Base-by-base conservation (phyloP, 2,797 vertebrate genomes). In the Hypotaenidia okinawae region DNA sequence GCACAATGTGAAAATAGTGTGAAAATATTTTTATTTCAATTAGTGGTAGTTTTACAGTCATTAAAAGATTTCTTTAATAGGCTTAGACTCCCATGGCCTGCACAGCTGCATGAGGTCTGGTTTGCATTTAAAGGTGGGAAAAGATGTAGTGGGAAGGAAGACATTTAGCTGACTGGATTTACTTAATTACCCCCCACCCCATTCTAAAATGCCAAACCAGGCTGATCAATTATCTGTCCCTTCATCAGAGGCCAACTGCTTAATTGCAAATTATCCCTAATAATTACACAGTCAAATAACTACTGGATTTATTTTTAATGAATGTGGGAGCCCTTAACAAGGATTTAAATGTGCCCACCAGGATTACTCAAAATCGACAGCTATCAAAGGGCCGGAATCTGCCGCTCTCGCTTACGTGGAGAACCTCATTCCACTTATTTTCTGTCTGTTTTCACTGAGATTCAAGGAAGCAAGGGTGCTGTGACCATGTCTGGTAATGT, bases 11-110 rank as follows among this genome's bases (percentile, higher is more conserved):
- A 96, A 97, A 98, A 96, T 70, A 95, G 74, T 95, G 96, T 93
- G 93, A 97, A 97, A 97, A 97, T 97, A 97, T 98, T 98, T 97
- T 91, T 97, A 97, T 95, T 97, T 92, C 96, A 95, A 97, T 97
- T 88, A 96, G 79, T 90, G 75, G 88, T 94, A 92, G 89, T 96
- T 96, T 97, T 95, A 93, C 73, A 96, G 89, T 94, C 95, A 97
- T 98, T 98, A 97, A 96, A 97, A 97, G 83, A 87, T 91, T 87
- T 93, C 95, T 95, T 94, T 97, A 96, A 96, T 93, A 91, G 89
- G 89, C 90, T 90, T 89, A 96, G 94, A 80, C 78, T 94, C 55
- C 79, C 86, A 63, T 94, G 68, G 81, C 84, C 89, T 87, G 77
- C 39, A 61, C 66, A 87, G 89, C 92, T 96, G 93, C 89, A 84